phyloP scores from a whole-genome alignment of 2,797 vertebrate species.

The Manis crassicaudata region DNA sequence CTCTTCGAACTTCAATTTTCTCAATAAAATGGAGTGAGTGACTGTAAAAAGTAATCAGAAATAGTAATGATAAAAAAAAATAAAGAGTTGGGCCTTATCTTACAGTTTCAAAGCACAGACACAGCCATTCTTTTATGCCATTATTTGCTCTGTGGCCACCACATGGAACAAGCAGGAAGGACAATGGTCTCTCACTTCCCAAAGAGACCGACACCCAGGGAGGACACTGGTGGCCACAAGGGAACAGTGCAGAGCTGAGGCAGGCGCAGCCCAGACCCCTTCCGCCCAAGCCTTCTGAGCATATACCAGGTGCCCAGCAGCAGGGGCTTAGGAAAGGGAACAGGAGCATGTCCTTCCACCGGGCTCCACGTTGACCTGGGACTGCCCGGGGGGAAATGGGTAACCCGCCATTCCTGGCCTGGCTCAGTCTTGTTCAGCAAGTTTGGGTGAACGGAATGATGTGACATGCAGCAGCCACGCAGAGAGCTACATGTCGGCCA shows the following conservation, averaged over 20 bases:
- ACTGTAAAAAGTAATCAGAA: background rate
- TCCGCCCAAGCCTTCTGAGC: background rate
- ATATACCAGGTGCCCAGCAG: background rate
- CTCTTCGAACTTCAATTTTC: background rate
- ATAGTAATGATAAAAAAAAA: background rate
- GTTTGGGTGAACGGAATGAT: background rate
- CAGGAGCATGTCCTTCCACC: background rate
- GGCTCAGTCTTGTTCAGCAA: background rate
- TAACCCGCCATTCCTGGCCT: background rate
- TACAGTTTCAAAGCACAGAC: background rate
- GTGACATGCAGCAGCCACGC: fast-evolving
- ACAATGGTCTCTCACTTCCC: fast-evolving
- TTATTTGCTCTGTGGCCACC: background rate
- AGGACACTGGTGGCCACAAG: background rate
- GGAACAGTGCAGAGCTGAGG: background rate
- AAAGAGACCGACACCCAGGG: background rate
- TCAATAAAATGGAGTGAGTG: background rate
- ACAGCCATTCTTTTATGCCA: fast-evolving
- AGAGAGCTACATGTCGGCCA: background rate
- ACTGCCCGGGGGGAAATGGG: background rate
- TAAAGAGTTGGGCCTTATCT: too few relatives aligned
- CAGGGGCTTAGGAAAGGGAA: background rate
- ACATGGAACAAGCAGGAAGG: too few relatives aligned
- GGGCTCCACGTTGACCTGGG: background rate
- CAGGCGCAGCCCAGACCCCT: background rate